A percentile compares a stretch with the other conserved stretches of the same genome.
These are phyloP conservation scores for Bos taurus DNA, from an alignment of 2,113 vertebrate species.

Conservation along the genomic window DNA sequence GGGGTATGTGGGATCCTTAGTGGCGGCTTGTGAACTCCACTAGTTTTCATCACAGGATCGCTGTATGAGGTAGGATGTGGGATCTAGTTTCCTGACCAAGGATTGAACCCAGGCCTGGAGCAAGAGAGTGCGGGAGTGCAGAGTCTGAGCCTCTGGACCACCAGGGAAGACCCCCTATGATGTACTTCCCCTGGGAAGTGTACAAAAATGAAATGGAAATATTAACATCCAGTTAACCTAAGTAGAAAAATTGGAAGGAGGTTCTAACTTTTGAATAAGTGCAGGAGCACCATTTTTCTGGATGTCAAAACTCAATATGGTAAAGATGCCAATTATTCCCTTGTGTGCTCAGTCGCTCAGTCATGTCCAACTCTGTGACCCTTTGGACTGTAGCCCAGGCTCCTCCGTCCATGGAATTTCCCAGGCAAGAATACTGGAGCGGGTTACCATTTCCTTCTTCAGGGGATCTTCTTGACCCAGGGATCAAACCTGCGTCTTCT, in stretches of 20 bases:
- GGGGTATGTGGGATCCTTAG: not conserved
- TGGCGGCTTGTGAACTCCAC: not conserved
- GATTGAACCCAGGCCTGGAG: not conserved
- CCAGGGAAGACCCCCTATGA: not conserved
- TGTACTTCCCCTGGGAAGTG: not conserved
- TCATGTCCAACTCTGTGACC: not conserved
- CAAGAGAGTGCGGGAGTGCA: not conserved
- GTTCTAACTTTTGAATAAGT: not conserved
- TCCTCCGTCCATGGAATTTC: not conserved
- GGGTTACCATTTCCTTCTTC: not conserved
- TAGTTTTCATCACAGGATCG: not conserved
- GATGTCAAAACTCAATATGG: not conserved
- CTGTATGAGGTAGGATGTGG: not conserved
- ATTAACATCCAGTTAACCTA: not conserved
- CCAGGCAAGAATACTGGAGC: not conserved
- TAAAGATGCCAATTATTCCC: not conserved
- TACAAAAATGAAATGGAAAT: not conserved
- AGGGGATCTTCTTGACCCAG: not conserved
- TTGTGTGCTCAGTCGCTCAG: not conserved
- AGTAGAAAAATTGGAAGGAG: not conserved
- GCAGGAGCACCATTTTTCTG: not conserved
- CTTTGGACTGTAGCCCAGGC: not conserved
- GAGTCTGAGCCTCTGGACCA: not conserved
- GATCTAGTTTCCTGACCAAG: not conserved
- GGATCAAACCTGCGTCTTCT: not conserved